Base-by-base conservation (phyloP, 1,140 invertebrate genomes). In the Zaprionus ghesquierei region DNA sequence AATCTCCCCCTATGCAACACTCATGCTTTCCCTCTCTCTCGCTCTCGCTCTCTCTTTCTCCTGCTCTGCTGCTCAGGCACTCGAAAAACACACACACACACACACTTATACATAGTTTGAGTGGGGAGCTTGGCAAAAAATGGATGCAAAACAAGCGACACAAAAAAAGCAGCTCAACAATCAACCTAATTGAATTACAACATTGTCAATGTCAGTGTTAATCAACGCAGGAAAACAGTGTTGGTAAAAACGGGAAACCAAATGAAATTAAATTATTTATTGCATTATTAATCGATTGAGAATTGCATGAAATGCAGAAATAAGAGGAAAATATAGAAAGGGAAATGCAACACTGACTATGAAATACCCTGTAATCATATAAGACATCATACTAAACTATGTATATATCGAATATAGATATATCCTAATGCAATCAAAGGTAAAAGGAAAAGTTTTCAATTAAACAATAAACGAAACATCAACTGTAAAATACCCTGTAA, bases 1-100 rank as follows among this genome's bases (percentile, higher is more conserved):
- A 71, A 70, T 75, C 59, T 64, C 29, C 64, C 64, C 70, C 63
- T 31, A 49, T 68, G 62, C 44, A 71, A 46, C 41, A 46, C 41
- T 46, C 41, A 12, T 46, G 15, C 41, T 54, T 13, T 6, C 0
- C 0, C 35, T 15, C 13, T 54, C 29, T 8, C 22, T 44, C 23
- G 18, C 15, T 41, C 23, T 38, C 15, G 18, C n/a, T 3, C 20
- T n/a, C 1, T 2, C 6, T 15, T 10, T 41, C 5, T 23, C 10
- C 22, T 29, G 27, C 50, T 25, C 2, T 53, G 13, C 22, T 12
- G 0, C 50, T 12, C 6, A 54, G 13, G n/a, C 35, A 41, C 35
- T 41, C n/a, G 35, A 46, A 46, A n/a, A 46, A 46, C 18, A 20
- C 31, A 62, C 22, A 38, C 12, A 8, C n/a, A n/a, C n/a, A n/a